Evolutionary conservation across 2,888 invertebrate genomes (phyloP), one percentile per base, ranked within the genome.

Genomic region (Himalopsyche tibetana): DNA sequence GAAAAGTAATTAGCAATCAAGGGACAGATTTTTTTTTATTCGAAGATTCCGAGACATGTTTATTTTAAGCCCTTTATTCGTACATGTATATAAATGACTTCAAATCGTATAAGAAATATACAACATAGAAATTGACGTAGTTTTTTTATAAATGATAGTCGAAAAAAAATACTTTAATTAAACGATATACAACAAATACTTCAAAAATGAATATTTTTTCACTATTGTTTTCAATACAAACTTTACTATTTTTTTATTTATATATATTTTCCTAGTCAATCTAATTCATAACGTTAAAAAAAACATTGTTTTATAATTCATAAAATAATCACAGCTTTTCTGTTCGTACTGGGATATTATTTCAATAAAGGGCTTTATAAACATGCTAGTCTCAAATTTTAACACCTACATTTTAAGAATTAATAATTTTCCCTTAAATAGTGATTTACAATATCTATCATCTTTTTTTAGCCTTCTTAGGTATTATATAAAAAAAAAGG

Each of bases 1-100:
- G 19, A 63, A 63, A 63, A 63, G 63, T 19, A 63, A 63, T 19
- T 28, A 63, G 63, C 63, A 63, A 19, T 63, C 19, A 9, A 19
- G 63, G 63, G 63, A 63, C n/a, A 63, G 19, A 28, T 63, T 63
- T 63, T 63, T 11, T 28, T 56, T 63, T 63, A 63, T 63, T 63
- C n/a, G n/a, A 63, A 19, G 63, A 8, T 63, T 63, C 28, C 9
- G 63, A 63, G 28, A 63, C 19, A 63, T 9, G 9, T 19, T n/a
- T 63, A 63, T 63, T 19, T 63, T 63, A 63, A 63, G 63, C 63
- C 63, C 63, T 6, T 19, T 19, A 28, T 19, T 63, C 19, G 63
- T 28, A 5, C 63, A 19, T 19, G 15, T 15, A 19, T n/a, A 28
- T 19, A 1, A 63, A 63, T 63, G 63, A 63, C 9, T 63, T 63